Evolutionary conservation across 2,797 vertebrate genomes (phyloP), one percentile per base, ranked within the genome.

Genomic region (Limosa lapponica): DNA sequence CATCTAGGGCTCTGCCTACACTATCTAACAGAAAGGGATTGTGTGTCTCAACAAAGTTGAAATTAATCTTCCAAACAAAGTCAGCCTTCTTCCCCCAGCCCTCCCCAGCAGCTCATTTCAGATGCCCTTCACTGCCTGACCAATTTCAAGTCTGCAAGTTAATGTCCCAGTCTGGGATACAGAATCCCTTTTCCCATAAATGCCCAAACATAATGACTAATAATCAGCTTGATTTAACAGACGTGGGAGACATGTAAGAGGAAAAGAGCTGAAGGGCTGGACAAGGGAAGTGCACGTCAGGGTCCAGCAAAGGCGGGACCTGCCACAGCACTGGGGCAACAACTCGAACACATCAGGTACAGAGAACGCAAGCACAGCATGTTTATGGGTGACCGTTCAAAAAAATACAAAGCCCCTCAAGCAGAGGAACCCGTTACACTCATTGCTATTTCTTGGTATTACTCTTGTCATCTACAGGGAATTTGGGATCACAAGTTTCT

Each of bases 1-100:
- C 94, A 89, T 96, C 95, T 80, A 96, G 96, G 95, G 95, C 95
- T 74, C 96, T 91, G 97, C 97, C 96, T 96, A 97, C 89, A 14
- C 95, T 66, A 58, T 82, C 78, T 91, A 97, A 98, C 96, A 95
- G 97, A 98, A 97, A 97, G 97, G 95, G 96, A 98, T 97, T 98
- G 97, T 98, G 91, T 85, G 51, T 95, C 94, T 97, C 83, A 82
- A 95, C 96, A 96, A 96, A 98, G 97, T 96, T 93, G 96, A 98
- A 97, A 97, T 97, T 93, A 96, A 95, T 89, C 96, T 94, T 87
- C 36, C 84, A 84, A 94, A 98, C 98, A 98, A 98, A 98, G 97
- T 95, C 90, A 94, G 95, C 97, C 93, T 98, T 98, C 96, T 98
- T 98, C 72, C 75, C 67, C 49, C 85, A 91, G 66, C 74, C 70